Base-by-base conservation (phyloP, 1,140 invertebrate species). In the Pachypsylla venusta region DNA sequence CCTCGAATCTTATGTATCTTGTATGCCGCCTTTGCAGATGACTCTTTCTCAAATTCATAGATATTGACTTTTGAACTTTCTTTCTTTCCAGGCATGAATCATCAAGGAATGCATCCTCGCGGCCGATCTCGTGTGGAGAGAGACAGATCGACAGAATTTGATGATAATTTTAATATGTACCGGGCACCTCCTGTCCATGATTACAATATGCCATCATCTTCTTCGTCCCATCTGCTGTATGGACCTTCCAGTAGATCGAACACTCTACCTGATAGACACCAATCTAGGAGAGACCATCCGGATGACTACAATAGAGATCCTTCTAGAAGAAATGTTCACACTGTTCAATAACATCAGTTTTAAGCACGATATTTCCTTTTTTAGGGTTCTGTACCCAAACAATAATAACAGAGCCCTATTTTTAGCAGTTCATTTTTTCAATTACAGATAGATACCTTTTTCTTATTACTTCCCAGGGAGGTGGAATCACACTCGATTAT, bases 281-380 rank as follows among this genome's bases (percentile, higher is more conserved):
- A n/a, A n/a, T 22, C 4, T n/a, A n/a, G 42, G 42, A 48, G 42
- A 22, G 42, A 48, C 7, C 42, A 48, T 22, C 42, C 42, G 4
- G 42, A 48, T 22, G 42, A 48, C 3, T 48, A 48, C 42, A n/a
- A 48, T 7, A 48, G 4, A 5, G n/a, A n/a, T 5, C n/a, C 16
- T 4, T 48, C 42, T n/a, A 5, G 42, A 10, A 5, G 42, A 5
- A 48, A 48, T 19, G 42, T 48, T n/a, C 42, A 48, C 42, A 48
- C 42, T n/a, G 42, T 48, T n/a, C 42, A 48, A 48, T 48, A 48
- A 48, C 42, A 48, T 48, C 42, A 48, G 42, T 48, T 48, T 22
- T 48, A 48, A 48, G 42, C 42, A 48, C 42, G 42, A 19, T 22
- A 22, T 22, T 48, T 48, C 30, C 30, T 35, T n/a, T n/a, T n/a